phyloP scores from a whole-genome alignment of 2,113 vertebrate genomes.

The Tragelaphus buxtoni region DNA sequence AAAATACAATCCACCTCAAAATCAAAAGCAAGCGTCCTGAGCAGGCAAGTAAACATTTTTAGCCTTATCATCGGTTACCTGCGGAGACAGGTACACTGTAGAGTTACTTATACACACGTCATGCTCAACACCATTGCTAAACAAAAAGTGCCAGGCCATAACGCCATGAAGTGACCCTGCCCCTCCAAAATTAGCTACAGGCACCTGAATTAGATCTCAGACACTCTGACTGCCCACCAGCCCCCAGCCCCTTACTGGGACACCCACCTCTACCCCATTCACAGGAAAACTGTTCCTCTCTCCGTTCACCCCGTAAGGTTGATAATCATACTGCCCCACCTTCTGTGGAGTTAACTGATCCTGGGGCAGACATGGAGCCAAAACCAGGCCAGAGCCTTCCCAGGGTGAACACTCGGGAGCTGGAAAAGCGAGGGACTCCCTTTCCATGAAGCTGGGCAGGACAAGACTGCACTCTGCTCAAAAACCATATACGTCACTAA shows the following conservation, averaged over 20 bases:
- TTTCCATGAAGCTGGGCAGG: not conserved
- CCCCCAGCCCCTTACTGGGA: not conserved
- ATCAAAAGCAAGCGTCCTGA: not conserved
- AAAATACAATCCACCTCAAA: slow-evolving; percentile 57
- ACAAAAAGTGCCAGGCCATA: not conserved
- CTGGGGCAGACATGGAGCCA: not conserved
- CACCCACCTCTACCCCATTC: not conserved
- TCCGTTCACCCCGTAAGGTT: not conserved
- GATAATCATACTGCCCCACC: not conserved
- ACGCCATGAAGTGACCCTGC: not conserved
- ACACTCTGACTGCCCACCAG: not conserved
- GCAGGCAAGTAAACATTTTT: not conserved
- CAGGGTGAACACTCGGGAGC: not conserved
- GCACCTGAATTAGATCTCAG: not conserved
- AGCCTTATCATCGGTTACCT: not conserved
- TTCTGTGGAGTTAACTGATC: not conserved
- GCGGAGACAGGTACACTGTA: not conserved
- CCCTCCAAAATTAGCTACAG: not conserved
- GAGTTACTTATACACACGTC: not conserved
- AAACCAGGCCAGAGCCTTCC: not conserved
- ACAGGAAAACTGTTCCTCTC: not conserved
- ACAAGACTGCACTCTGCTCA: not conserved
- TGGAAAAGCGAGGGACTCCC: not conserved
- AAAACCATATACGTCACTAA: not conserved
- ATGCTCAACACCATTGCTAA: not conserved